Percentiles rank a stretch among this genome's conserved stretches.
Evolutionary conservation across 2,113 vertebrate species (phyloP).

Genomic region (Felis chaus): DNA sequence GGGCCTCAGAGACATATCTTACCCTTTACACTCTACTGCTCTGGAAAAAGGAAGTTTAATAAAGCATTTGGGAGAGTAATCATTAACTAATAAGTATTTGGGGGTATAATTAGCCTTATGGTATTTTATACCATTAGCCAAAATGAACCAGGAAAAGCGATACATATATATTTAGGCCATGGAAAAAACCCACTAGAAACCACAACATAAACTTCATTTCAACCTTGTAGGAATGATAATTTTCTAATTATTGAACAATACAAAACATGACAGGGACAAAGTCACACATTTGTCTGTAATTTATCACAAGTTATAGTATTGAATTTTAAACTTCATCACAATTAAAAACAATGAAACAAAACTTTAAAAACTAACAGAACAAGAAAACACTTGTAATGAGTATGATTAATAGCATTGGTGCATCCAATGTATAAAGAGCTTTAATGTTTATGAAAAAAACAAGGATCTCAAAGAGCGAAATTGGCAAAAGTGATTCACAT

Average conservation of each 20-base stretch:
- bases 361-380: neutral
- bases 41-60: constrained; percentile 55
- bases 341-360: constrained; percentile 26
- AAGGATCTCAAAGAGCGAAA: neutral
- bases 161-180: constrained; percentile 7
- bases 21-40: neutral
- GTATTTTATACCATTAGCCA: constrained; percentile 45
- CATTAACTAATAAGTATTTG: constrained; percentile 59
- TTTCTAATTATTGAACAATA: constrained; percentile 42
- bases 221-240: neutral
- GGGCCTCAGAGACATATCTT: neutral
- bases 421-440: neutral
- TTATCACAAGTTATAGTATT: neutral
- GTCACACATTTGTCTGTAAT: neutral
- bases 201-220: constrained; percentile 25
- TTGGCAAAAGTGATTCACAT: neutral
- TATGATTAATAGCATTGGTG: neutral
- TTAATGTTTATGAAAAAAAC: neutral
- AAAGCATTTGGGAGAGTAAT: constrained; percentile 40
- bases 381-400: constrained; percentile 15
- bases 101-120: neutral
- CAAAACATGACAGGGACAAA: neutral
- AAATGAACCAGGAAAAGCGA: constrained; percentile 40
- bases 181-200: constrained; percentile 34
- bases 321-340: constrained; percentile 16